These are phyloP conservation scores for Knipowitschia caucasica DNA, from an alignment of 2,797 vertebrate species.

Conservation along the genomic window DNA sequence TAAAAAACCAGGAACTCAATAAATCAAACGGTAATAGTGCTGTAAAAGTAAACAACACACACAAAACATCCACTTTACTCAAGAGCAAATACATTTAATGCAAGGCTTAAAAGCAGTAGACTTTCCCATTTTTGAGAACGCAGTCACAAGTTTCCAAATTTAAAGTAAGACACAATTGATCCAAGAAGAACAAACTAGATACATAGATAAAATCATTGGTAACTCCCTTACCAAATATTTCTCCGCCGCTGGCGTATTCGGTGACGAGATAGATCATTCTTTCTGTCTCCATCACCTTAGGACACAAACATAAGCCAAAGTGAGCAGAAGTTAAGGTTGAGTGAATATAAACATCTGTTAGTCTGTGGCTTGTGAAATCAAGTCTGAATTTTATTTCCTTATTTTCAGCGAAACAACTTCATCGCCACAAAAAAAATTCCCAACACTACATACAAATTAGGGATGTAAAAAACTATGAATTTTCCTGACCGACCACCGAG, in stretches of 20 bases:
- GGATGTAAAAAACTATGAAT: no score
- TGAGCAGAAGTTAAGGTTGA: constrained; percentile 29
- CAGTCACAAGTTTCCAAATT: background rate
- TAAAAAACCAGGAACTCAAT: no score
- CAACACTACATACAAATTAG: no score
- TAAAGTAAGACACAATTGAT: background rate
- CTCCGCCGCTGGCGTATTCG: constrained; percentile 95
- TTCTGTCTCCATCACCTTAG: constrained; percentile 98
- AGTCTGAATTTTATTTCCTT: no score
- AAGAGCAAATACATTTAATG: background rate
- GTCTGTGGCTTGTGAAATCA: no score
- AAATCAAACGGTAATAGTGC: no score
- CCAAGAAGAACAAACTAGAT: background rate
- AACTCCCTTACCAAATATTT: constrained; percentile 93
- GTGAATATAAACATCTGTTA: no score
- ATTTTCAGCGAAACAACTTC: no score
- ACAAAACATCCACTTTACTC: no score
- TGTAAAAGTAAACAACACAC: no score
- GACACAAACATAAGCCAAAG: constrained; percentile 40
- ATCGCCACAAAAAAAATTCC: no score
- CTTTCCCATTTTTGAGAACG: background rate
- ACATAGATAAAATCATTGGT: background rate
- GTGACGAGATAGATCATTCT: constrained; percentile 98
- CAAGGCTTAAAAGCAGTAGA: background rate
- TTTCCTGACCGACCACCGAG: no score